phyloP scores from a whole-genome alignment of 2,113 vertebrate genomes.

The Xenopus laevis region DNA sequence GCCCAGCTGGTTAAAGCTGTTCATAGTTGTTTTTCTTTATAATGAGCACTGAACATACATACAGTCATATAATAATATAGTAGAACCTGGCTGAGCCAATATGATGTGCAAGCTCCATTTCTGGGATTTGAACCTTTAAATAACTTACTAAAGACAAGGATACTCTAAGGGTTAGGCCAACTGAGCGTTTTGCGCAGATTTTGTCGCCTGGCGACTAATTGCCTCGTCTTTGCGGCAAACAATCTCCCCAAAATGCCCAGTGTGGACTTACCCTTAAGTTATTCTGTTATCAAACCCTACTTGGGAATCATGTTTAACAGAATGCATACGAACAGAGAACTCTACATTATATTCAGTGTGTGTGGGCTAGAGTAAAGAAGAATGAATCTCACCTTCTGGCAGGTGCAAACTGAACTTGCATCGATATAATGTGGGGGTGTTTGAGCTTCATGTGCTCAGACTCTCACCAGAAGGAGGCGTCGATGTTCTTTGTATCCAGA shows the following conservation, averaged over 20 bases:
- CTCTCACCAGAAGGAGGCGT: constrained; percentile 32
- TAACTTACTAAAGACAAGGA: constrained; percentile 20
- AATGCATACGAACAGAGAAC: background rate
- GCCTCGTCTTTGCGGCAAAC: too few relatives aligned
- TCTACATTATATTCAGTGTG: background rate
- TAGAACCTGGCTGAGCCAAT: constrained; percentile 8
- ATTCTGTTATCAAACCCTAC: background rate
- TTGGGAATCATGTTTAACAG: background rate
- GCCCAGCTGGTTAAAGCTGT: background rate
- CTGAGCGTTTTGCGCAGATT: too few relatives aligned
- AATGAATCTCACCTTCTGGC: constrained; percentile 12
- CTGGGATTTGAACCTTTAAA: constrained; percentile 16
- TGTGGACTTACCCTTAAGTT: too few relatives aligned
- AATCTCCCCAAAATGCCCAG: too few relatives aligned
- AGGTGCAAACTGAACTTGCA: constrained; percentile 11
- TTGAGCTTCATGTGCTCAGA: background rate
- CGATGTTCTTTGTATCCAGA: background rate
- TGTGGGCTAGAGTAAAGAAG: constrained; percentile 6
- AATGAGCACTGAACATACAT: background rate
- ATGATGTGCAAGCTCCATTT: background rate
- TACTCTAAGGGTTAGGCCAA: too few relatives aligned
- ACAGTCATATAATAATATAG: too few relatives aligned
- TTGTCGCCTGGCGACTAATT: too few relatives aligned
- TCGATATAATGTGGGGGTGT: constrained; percentile 6
- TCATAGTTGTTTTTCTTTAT: background rate